Percentiles rank a stretch among this genome's conserved stretches.
Conservation (phyloP, 2,113 vertebrate species). For the Malurus melanocephalus region DNA sequence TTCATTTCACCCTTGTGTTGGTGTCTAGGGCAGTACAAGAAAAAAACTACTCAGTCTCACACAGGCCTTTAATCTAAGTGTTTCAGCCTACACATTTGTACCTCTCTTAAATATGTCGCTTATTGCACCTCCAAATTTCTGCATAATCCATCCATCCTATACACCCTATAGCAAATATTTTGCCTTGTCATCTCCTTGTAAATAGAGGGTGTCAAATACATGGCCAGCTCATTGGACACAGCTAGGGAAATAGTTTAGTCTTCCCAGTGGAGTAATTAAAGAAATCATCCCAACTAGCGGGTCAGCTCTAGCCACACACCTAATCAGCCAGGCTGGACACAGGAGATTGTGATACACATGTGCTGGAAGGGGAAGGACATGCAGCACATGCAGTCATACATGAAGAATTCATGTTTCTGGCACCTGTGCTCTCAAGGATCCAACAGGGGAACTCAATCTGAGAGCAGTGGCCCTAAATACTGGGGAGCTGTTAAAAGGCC, state of each 20-base stretch:
- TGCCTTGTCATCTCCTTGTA: conserved; percentile 57
- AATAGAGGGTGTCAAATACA: conserved; percentile 45
- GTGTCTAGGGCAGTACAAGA: background rate
- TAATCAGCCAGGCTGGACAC: conserved; percentile 21
- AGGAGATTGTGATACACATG: background rate
- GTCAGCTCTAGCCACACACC: conserved; percentile 1
- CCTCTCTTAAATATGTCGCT: background rate
- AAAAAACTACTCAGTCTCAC: background rate
- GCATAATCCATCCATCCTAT: conserved; percentile 22
- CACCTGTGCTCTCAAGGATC: background rate
- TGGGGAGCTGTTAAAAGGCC: background rate
- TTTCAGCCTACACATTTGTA: background rate
- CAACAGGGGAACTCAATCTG: background rate
- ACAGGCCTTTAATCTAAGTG: background rate
- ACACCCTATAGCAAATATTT: conserved; percentile 18
- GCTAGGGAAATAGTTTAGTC: conserved; percentile 23
- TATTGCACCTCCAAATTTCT: conserved; percentile 24
- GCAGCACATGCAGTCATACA: background rate
- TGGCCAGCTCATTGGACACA: background rate
- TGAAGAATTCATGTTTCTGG: background rate
- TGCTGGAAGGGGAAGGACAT: background rate
- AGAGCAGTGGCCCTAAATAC: background rate
- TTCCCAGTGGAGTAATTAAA: conserved; percentile 29
- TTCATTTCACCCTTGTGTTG: background rate
- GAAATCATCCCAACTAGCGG: background rate